phyloP scores from a whole-genome alignment of 2,888 invertebrate species.

The Napeogenes inachia region DNA sequence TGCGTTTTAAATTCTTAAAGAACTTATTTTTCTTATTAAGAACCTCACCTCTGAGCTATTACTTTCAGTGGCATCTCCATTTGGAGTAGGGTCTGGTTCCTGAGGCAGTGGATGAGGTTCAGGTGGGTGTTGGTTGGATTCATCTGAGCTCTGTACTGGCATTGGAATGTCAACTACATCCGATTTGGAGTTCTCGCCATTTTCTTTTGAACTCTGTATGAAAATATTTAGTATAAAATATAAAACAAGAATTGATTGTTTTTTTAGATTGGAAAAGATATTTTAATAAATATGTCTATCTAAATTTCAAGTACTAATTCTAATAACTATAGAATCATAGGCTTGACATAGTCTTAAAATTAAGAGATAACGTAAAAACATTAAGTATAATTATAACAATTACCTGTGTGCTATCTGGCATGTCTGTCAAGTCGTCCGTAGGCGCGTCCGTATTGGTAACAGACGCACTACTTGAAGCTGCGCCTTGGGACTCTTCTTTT shows the following conservation, averaged over 20 bases:
- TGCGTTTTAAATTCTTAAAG: no score
- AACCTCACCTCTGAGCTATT: constrained; percentile 32
- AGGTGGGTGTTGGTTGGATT: constrained; percentile 25
- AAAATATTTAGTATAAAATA: background rate
- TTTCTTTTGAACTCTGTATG: constrained; percentile 59
- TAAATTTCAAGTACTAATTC: no score
- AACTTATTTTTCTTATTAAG: no score
- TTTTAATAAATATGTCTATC: no score
- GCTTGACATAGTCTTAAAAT: no score
- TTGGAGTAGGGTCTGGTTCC: constrained; percentile 27
- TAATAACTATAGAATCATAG: no score
- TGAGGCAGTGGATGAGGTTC: constrained; percentile 47
- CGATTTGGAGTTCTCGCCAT: constrained; percentile 49
- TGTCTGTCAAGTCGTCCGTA: constrained; percentile 59
- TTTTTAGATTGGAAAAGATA: background rate
- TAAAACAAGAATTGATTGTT: background rate
- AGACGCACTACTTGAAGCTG: constrained; percentile 49
- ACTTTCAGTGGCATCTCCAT: constrained; percentile 32
- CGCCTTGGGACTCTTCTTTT: constrained; percentile 75
- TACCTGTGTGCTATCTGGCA: constrained; percentile 59
- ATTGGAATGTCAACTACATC: constrained; percentile 85
- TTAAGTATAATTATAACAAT: constrained; percentile 9
- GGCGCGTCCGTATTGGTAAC: constrained; percentile 51
- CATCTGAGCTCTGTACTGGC: constrained; percentile 66
- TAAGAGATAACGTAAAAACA: no score